Conservation (phyloP, 1,140 invertebrate genomes). For the Zaprionus tsacasi region DNA sequence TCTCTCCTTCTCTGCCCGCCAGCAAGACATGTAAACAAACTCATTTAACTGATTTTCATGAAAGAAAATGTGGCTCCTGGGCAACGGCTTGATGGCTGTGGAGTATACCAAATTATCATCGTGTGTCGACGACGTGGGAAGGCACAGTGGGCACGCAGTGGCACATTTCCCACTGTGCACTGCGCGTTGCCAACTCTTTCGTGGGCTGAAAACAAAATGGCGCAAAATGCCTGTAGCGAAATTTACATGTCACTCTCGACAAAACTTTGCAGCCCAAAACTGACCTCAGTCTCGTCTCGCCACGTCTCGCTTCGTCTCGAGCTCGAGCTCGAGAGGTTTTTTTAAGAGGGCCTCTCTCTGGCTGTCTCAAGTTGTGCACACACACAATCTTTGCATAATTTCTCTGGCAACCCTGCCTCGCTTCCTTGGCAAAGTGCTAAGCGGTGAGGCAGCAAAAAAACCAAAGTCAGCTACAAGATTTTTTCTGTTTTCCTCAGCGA, state of each 20-base stretch:
- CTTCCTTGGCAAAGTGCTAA: slow-evolving; percentile 32
- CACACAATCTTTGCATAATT: slow-evolving; percentile 79
- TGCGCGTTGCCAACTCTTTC: slow-evolving; percentile 62
- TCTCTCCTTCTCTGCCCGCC: slow-evolving; percentile 6
- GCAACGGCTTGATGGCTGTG: slow-evolving; percentile 45
- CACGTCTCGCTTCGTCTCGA: slow-evolving; percentile 25
- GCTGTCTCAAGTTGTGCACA: slow-evolving; percentile 55
- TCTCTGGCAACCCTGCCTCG: slow-evolving; percentile 26
- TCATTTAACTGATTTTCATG: slow-evolving; percentile 81
- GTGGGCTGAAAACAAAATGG: slow-evolving; percentile 55
- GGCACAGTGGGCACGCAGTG: neutral
- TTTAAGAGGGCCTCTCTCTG: slow-evolving; percentile 1
- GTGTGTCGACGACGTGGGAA: slow-evolving; percentile 17
- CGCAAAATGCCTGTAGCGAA: slow-evolving; percentile 65
- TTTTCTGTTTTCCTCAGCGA: slow-evolving; percentile 22
- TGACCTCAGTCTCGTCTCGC: slow-evolving; percentile 47
- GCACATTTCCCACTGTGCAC: slow-evolving; percentile 12
- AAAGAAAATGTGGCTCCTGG: slow-evolving; percentile 77
- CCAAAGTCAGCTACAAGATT: slow-evolving; percentile 46
- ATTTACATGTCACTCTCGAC: slow-evolving; percentile 80
- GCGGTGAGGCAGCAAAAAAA: slow-evolving; percentile 58
- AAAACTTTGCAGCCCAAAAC: slow-evolving; percentile 57
- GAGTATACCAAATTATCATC: slow-evolving; percentile 53
- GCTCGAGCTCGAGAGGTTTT: slow-evolving; percentile 5
- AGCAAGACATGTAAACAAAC: slow-evolving; percentile 71